Percentiles rank a stretch among this genome's conserved stretches.
Conservation (phyloP, 2,113 vertebrate species). For the Felis catus region F.catus_Fca126_mat1.0 CM031419.1:218368501-218369000, state of each 20-base stretch:
- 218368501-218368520: background rate
- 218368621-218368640: accelerated
- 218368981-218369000: accelerated
- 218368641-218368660: accelerated
- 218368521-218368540: background rate
- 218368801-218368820: accelerated
- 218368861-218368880: accelerated
- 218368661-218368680: background rate
- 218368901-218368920: accelerated
- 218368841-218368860: background rate
- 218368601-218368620: accelerated
- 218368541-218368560: background rate
- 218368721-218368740: accelerated
- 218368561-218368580: accelerated
- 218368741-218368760: background rate
- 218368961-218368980: background rate
- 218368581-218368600: background rate
- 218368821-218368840: background rate
- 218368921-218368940: background rate
- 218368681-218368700: too few relatives aligned
- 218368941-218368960: accelerated
- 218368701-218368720: too few relatives aligned
- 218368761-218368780: accelerated
- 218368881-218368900: background rate
- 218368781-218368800: background rate